Conservation (phyloP, 2,797 vertebrate genomes). For the Anguilla megastoma region DNA sequence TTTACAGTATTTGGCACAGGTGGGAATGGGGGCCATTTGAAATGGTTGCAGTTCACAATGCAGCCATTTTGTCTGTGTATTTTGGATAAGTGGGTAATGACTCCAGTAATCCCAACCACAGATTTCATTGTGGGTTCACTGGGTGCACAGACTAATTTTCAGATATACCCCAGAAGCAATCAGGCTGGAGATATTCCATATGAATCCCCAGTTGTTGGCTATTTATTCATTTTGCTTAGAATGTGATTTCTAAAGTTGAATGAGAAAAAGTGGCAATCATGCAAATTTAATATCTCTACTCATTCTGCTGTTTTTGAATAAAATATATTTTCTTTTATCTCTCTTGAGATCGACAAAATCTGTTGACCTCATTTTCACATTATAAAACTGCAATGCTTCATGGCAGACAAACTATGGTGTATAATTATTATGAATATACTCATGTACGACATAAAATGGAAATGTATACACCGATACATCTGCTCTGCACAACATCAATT, state of each 20-base stretch:
- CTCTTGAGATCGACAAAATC: neutral
- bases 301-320: neutral
- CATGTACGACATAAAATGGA: neutral
- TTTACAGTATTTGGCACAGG: neutral
- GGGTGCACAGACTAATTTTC: neutral
- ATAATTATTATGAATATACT: neutral
- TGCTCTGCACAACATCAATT: neutral
- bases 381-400: neutral
- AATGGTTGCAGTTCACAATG: neutral
- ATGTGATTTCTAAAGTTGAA: neutral
- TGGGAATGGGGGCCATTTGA: neutral
- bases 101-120: neutral
- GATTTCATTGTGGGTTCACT: neutral
- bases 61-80: neutral
- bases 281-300: neutral
- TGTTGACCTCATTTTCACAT: conserved; percentile 14
- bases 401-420: neutral
- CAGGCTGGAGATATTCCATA: neutral
- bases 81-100: neutral
- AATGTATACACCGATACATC: neutral
- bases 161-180: neutral
- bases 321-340: neutral
- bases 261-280: neutral
- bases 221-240: neutral
- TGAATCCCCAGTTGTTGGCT: neutral